A percentile compares a stretch with the other conserved stretches of the same genome.
Conservation (phyloP, 2,888 invertebrate species). For the Isoperla grammatica region DNA sequence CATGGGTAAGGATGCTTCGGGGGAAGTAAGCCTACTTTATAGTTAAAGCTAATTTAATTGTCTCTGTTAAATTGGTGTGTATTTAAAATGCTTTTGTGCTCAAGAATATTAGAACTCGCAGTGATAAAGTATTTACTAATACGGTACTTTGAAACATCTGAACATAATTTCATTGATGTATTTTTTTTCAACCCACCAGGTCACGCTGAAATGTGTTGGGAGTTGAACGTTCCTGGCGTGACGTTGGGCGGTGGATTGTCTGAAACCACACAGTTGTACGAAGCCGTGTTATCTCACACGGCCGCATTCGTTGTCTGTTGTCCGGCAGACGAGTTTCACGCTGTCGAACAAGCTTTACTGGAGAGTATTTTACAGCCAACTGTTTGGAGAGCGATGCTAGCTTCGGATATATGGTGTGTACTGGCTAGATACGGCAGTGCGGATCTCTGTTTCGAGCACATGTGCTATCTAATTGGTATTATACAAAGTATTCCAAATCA, state of each 20-base stretch:
- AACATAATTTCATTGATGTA: too few species aligned
- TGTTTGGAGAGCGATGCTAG: slow-evolving; percentile 29
- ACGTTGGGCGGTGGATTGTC: slow-evolving; percentile 23
- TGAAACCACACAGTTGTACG: slow-evolving; percentile 27
- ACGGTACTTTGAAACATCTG: too few species aligned
- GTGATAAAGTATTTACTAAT: too few species aligned
- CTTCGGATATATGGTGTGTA: slow-evolving; percentile 31
- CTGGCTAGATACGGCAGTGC: slow-evolving; percentile 29
- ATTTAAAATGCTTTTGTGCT: too few species aligned
- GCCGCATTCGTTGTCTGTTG: slow-evolving; percentile 25
- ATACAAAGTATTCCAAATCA: background rate
- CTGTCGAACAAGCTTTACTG: slow-evolving; percentile 25
- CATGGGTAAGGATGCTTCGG: too few species aligned
- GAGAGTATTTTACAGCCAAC: slow-evolving; percentile 25
- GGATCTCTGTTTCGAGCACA: slow-evolving; percentile 27
- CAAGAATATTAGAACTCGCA: too few species aligned
- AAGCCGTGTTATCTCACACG: slow-evolving; percentile 25
- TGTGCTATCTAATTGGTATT: slow-evolving; percentile 8
- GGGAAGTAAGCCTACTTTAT: too few species aligned
- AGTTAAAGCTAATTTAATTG: too few species aligned
- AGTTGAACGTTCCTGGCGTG: slow-evolving; percentile 24
- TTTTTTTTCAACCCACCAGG: too few species aligned
- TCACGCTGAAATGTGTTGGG: slow-evolving; percentile 27
- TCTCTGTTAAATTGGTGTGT: too few species aligned
- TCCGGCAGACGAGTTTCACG: slow-evolving; percentile 19